phyloP scores from a whole-genome alignment of 2,797 vertebrate genomes.

The Erithacus rubecula region DNA sequence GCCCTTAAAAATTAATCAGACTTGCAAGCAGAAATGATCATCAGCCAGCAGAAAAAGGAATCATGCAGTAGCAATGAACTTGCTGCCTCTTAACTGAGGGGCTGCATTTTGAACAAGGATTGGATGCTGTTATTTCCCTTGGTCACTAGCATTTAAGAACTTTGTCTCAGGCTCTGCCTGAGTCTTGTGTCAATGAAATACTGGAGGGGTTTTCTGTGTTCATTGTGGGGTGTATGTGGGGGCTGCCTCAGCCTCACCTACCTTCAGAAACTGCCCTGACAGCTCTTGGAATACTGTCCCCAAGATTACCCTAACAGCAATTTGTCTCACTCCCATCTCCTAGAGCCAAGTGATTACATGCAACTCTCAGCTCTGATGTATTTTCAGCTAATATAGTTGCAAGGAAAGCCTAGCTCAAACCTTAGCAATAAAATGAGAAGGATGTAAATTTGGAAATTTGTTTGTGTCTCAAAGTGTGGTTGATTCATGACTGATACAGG shows the following conservation, averaged over 20 bases:
- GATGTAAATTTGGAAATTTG: background rate
- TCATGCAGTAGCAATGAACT: background rate
- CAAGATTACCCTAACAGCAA: background rate
- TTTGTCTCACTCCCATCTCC: background rate
- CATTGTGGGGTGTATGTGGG: fast-evolving
- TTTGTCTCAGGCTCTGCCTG: background rate
- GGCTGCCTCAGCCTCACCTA: background rate
- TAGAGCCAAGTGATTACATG: background rate
- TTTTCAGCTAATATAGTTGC: background rate
- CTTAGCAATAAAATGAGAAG: background rate
- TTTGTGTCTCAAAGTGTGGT: background rate
- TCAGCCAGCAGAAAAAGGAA: slow-evolving; percentile 2
- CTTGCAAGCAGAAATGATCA: background rate
- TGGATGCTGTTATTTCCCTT: background rate
- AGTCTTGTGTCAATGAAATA: background rate
- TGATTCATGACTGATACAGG: background rate
- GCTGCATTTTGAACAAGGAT: background rate
- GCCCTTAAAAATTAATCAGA: background rate
- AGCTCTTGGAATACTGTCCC: background rate
- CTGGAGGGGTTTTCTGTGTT: background rate
- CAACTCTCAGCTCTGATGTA: background rate
- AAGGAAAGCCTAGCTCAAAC: background rate
- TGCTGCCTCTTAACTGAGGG: background rate
- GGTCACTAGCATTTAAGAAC: background rate
- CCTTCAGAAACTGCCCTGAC: background rate